phyloP scores from a whole-genome alignment of 2,888 invertebrate species.

The Nephrotoma appendiculata region DNA sequence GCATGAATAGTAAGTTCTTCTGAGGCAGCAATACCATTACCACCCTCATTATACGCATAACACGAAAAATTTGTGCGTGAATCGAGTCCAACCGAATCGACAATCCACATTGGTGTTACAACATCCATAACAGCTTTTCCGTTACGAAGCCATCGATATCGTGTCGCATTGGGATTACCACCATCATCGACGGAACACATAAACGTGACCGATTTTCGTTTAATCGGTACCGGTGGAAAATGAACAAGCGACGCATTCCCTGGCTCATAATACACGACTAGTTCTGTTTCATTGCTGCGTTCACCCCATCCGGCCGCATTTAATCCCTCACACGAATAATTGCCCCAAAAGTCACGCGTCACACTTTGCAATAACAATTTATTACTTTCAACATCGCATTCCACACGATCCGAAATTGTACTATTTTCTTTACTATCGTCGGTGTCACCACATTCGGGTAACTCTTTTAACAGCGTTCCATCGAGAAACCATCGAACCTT shows the following conservation, averaged over 20 bases:
- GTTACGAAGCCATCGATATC: constrained; percentile 70
- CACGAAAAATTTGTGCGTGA: constrained; percentile 84
- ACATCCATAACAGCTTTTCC: constrained; percentile 59
- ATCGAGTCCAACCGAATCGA: constrained; percentile 70
- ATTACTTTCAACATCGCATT: constrained; percentile 77
- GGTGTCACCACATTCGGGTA: constrained; percentile 53
- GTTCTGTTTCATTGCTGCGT: constrained; percentile 58
- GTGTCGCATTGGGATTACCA: constrained; percentile 62
- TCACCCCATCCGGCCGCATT: constrained; percentile 83
- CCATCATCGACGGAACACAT: constrained; percentile 70
- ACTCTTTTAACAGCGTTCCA: constrained; percentile 65
- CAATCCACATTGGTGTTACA: constrained; percentile 60
- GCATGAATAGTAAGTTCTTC: constrained; percentile 61
- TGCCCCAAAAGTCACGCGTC: constrained; percentile 80
- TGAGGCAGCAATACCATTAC: constrained; percentile 54
- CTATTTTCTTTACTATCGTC: neutral
- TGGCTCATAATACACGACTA: constrained; percentile 61
- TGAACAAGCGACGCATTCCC: constrained; percentile 65
- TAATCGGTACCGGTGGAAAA: constrained; percentile 61
- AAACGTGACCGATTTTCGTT: constrained; percentile 68
- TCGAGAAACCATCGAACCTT: constrained; percentile 81
- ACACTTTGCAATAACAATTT: constrained; percentile 72
- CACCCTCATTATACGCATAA: constrained; percentile 71
- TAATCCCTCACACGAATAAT: constrained; percentile 83
- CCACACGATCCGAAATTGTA: constrained; percentile 17